These are phyloP conservation scores for Seira ritae DNA, from an alignment of 2,888 invertebrate species.

Conservation along the genomic window DNA sequence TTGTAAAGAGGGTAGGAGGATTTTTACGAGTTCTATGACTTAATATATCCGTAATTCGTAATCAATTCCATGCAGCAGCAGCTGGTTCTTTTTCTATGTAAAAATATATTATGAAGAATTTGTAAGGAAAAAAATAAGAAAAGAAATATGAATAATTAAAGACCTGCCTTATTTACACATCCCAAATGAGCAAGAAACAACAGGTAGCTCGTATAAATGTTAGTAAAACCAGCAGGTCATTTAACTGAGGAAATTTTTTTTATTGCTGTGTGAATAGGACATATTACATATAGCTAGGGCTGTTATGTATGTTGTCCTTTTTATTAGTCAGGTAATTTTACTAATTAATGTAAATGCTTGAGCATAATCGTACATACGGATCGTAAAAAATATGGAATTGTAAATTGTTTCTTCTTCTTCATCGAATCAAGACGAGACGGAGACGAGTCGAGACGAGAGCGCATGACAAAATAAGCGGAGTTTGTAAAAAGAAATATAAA, in stretches of 20 bases:
- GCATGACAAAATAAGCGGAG: neutral
- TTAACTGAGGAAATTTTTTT: neutral
- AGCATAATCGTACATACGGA: neutral
- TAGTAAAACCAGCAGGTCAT: neutral
- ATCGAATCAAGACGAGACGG: neutral
- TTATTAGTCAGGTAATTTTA: slow-evolving; percentile 15
- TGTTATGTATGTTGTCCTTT: slow-evolving; percentile 5
- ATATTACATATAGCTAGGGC: neutral
- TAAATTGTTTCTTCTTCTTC: neutral
- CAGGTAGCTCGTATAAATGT: slow-evolving; percentile 13
- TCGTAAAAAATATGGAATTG: neutral
- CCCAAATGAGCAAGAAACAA: neutral
- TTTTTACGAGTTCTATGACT: neutral
- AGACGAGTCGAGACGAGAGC: slow-evolving; percentile 12
- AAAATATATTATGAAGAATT: neutral
- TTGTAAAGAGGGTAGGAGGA: neutral
- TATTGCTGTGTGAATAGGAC: neutral
- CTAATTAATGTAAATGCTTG: slow-evolving; percentile 21
- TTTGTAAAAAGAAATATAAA: neutral
- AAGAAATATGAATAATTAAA: slow-evolving; percentile 22
- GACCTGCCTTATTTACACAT: neutral
- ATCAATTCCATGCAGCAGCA: too few species aligned
- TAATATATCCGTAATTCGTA: too few species aligned
- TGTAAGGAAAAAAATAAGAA: neutral
- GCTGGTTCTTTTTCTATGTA: neutral